A percentile compares a stretch with the other conserved stretches of the same genome.
Evolutionary conservation across 2,888 invertebrate genomes (phyloP).

Genomic region (Boloria selene): DNA sequence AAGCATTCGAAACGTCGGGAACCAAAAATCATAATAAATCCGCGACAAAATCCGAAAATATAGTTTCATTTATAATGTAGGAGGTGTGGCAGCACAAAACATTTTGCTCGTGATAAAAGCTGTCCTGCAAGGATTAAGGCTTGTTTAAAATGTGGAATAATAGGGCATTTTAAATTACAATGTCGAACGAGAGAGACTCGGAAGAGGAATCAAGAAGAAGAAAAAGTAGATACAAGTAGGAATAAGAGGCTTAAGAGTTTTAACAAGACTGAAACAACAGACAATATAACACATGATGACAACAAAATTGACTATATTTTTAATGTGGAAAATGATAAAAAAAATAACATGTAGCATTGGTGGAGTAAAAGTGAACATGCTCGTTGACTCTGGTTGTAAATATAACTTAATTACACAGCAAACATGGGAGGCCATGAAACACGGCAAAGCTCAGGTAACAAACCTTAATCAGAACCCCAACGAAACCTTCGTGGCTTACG

Average conservation of each 20-base stretch:
- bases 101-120: too few relatives aligned
- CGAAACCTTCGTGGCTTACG: conserved; percentile 31
- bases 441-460: background rate
- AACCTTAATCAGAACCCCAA: conserved; percentile 5
- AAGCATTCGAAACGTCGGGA: too few relatives aligned
- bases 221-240: background rate
- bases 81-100: too few relatives aligned
- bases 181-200: too few relatives aligned
- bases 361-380: conserved; percentile 35
- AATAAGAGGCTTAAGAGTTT: background rate
- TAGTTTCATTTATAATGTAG: too few relatives aligned
- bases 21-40: too few relatives aligned
- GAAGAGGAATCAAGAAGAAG: too few relatives aligned
- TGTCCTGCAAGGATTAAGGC: too few relatives aligned
- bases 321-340: conserved; percentile 23
- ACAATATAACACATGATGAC: conserved; percentile 5
- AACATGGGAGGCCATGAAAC: conserved; percentile 18
- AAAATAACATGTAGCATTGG: conserved; percentile 18
- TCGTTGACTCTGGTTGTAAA: conserved; percentile 39
- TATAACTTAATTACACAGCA: conserved; percentile 22
- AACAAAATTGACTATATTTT: conserved; percentile 29
- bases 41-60: too few relatives aligned
- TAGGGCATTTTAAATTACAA: too few relatives aligned
- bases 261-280: background rate
- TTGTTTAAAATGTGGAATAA: too few relatives aligned